These are phyloP conservation scores for Dufourea novaeangliae DNA, from an alignment of 1,140 invertebrate genomes.

Conservation along the genomic window DNA sequence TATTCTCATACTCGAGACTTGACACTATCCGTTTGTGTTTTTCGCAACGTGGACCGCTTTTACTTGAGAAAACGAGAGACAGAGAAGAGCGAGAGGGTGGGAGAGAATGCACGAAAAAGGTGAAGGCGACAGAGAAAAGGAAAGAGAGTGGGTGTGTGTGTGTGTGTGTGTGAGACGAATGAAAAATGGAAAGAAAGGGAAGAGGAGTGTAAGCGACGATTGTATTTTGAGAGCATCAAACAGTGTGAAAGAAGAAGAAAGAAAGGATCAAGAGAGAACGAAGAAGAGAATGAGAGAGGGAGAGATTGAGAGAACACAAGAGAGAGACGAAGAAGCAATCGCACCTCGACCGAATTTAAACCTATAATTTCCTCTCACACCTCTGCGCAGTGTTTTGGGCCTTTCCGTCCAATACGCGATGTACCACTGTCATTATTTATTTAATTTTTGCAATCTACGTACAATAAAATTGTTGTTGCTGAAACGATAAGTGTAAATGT, in stretches of 20 bases:
- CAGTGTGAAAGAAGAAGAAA: not conserved
- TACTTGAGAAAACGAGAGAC: conserved; percentile 50
- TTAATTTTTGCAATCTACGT: conserved; percentile 81
- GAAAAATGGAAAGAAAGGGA: not conserved
- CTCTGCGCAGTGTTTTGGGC: conserved; percentile 81
- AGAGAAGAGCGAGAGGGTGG: conserved; percentile 5
- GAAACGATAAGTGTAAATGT: conserved; percentile 75
- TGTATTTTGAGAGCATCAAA: not conserved
- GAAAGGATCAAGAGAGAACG: not conserved
- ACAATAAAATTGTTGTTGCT: conserved; percentile 81
- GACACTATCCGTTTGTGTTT: conserved; percentile 67
- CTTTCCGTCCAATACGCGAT: conserved; percentile 80
- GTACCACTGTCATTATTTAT: conserved; percentile 80
- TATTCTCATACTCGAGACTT: conserved; percentile 66
- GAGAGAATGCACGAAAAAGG: not conserved
- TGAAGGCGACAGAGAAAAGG: not conserved
- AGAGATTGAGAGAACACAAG: conserved; percentile 21
- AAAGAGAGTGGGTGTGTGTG: not conserved
- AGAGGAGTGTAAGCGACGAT: not conserved
- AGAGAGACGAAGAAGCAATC: conserved; percentile 69
- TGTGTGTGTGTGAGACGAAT: not conserved
- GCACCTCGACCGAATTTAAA: conserved; percentile 78
- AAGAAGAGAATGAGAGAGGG: conserved; percentile 1
- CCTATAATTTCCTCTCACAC: conserved; percentile 78
- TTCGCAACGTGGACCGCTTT: conserved; percentile 66